Conservation (phyloP, 2,888 invertebrate genomes). For the Chrysotoxum bicinctum region DNA sequence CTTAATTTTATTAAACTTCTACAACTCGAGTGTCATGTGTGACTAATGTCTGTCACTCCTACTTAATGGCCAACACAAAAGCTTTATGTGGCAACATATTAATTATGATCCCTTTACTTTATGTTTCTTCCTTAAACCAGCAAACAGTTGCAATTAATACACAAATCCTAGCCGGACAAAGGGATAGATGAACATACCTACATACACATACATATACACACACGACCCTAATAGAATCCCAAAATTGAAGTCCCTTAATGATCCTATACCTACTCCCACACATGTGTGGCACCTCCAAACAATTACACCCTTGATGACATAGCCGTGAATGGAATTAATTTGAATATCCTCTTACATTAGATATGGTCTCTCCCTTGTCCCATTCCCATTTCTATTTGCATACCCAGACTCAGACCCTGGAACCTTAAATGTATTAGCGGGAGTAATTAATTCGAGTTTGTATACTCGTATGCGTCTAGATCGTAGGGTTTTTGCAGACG, state of each 20-base stretch:
- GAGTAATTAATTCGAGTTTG: constrained; percentile 65
- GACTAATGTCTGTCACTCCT: constrained; percentile 52
- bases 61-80: constrained; percentile 40
- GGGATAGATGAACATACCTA: no score
- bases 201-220: neutral
- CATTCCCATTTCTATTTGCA: neutral
- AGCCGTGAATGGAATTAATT: constrained; percentile 71
- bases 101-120: constrained; percentile 55
- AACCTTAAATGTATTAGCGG: constrained; percentile 45
- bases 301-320: constrained; percentile 68
- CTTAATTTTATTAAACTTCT: constrained; percentile 16
- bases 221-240: neutral
- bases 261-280: constrained; percentile 34
- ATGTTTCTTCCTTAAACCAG: neutral
- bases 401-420: neutral
- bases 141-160: constrained; percentile 28
- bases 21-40: constrained; percentile 53
- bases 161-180: constrained; percentile 10
- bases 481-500: constrained; percentile 1
- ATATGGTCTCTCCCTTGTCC: neutral
- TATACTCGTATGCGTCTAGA: neutral
- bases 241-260: constrained; percentile 35
- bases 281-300: constrained; percentile 56
- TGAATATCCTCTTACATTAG: constrained; percentile 59
- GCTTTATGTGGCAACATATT: constrained; percentile 34